Evolutionary conservation across 2,888 invertebrate genomes (phyloP).

Genomic region (Phlogophora meticulosa): DNA sequence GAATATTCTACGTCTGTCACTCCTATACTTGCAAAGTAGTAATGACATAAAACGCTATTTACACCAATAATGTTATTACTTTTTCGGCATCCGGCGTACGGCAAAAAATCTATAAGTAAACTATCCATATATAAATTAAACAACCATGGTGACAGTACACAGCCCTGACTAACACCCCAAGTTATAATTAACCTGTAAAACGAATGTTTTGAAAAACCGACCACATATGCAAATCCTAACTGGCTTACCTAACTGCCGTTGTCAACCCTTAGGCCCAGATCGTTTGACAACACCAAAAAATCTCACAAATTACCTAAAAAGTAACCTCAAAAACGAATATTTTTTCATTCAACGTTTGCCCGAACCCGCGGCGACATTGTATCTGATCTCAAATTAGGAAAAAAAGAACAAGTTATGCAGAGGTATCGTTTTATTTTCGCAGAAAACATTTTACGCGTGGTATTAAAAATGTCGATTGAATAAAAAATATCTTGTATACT

Average conservation of each 20-base stretch:
- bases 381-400: conserved; percentile 33
- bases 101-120: too few relatives aligned
- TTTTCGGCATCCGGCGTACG: too few relatives aligned
- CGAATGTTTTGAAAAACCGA: neutral
- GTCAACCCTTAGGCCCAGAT: conserved; percentile 29
- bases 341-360: conserved; percentile 26
- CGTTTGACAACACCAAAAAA: conserved; percentile 9
- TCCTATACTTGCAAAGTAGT: too few relatives aligned
- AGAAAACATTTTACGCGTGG: conserved; percentile 14
- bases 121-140: too few relatives aligned
- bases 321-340: conserved; percentile 26
- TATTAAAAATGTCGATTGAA: conserved; percentile 9
- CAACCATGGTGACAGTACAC: too few relatives aligned
- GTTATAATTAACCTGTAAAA: neutral
- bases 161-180: too few relatives aligned
- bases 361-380: conserved; percentile 8
- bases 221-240: neutral
- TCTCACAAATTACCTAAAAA: conserved; percentile 12
- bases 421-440: conserved; percentile 33
- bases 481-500: too few relatives aligned
- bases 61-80: too few relatives aligned
- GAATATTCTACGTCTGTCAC: neutral
- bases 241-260: neutral
- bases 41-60: too few relatives aligned
- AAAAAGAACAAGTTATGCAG: conserved; percentile 20